Evolutionary conservation across 2,113 vertebrate genomes (phyloP).

Genomic region (Macquaria australasica): DNA sequence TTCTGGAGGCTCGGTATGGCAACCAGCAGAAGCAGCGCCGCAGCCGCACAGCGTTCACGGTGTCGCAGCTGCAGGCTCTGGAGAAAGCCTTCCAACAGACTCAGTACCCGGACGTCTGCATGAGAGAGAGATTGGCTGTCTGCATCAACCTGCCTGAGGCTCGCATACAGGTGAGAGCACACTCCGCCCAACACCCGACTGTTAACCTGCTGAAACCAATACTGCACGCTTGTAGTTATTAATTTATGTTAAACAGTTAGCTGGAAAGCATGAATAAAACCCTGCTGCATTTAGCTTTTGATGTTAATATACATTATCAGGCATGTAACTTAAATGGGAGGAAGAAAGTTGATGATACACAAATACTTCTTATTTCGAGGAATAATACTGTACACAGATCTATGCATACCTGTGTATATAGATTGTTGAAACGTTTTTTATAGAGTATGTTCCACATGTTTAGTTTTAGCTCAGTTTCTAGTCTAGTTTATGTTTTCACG

Average conservation of each 20-base stretch:
- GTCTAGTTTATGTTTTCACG: background rate
- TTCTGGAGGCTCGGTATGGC: conserved; percentile 84
- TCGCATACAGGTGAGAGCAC: conserved; percentile 84
- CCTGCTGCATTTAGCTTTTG: background rate
- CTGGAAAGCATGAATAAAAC: background rate
- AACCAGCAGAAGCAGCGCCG: conserved; percentile 86
- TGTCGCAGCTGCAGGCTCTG: conserved; percentile 85
- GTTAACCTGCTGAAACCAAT: background rate
- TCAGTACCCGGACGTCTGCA: conserved; percentile 87
- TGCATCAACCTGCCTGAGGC: conserved; percentile 87
- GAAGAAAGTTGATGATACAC: background rate
- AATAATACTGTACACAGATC: background rate
- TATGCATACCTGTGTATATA: too few relatives aligned
- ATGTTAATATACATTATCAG: background rate
- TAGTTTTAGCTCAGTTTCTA: background rate
- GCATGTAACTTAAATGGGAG: background rate
- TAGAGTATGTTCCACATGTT: too few relatives aligned
- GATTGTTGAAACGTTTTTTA: too few relatives aligned
- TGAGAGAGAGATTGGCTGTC: conserved; percentile 86
- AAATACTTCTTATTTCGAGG: background rate
- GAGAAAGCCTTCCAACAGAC: conserved; percentile 87
- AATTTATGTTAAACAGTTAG: background rate
- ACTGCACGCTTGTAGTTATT: background rate
- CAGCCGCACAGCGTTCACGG: conserved; percentile 85
- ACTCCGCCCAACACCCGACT: background rate